Evolutionary conservation across 2,797 vertebrate species (phyloP).

Genomic region (Gobio occitaniae): DNA sequence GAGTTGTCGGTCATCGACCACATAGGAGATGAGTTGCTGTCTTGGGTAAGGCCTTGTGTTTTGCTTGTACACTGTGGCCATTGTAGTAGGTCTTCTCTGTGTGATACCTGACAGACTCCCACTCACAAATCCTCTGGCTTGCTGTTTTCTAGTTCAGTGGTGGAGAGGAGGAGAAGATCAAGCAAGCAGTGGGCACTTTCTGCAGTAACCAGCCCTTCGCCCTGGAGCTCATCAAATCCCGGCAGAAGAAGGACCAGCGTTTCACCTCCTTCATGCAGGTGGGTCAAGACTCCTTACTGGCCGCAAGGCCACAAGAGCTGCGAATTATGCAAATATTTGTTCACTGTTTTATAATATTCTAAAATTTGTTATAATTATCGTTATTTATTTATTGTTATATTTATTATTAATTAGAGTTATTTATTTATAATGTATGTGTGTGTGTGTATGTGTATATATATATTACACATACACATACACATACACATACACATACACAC

Average conservation of each 20-base stretch:
- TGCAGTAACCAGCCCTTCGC: conserved; percentile 98
- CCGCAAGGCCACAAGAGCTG: no score
- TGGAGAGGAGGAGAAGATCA: conserved; percentile 90
- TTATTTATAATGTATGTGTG: neutral
- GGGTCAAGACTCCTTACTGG: conserved; percentile 43
- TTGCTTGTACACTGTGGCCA: neutral
- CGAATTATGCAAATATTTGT: neutral
- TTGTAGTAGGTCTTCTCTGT: neutral
- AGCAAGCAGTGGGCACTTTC: conserved; percentile 90
- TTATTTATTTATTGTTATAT: no score
- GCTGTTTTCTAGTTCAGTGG: conserved; percentile 85
- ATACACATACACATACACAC: no score
- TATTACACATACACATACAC: no score
- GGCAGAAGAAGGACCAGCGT: conserved; percentile 92
- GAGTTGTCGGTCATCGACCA: conserved; percentile 91
- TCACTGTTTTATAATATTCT: neutral
- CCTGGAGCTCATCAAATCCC: conserved; percentile 93
- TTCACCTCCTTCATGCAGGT: conserved; percentile 96
- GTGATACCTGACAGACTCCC: neutral
- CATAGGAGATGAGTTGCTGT: conserved; percentile 92
- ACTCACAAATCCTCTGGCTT: neutral
- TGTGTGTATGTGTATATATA: no score
- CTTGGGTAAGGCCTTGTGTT: conserved; percentile 83
- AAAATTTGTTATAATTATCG: neutral
- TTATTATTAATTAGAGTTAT: neutral